A percentile compares a stretch with the other conserved stretches of the same genome.
These are phyloP conservation scores for Cecropterus lyciades DNA, from an alignment of 1,140 invertebrate species.

Conservation along the genomic window DNA sequence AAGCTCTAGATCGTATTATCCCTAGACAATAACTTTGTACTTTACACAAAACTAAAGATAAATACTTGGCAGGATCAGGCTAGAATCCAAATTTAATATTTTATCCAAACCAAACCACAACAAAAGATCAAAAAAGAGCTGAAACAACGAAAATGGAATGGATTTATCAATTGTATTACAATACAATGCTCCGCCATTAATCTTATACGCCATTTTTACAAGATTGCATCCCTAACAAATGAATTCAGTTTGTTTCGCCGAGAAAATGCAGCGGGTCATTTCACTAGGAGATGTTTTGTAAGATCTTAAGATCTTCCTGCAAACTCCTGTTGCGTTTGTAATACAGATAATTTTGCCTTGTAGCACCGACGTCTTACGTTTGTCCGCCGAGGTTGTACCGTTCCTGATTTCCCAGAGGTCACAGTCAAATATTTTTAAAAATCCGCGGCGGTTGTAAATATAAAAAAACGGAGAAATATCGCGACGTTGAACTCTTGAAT, in stretches of 20 bases:
- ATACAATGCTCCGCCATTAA: slow-evolving; percentile 34
- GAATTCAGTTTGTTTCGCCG: slow-evolving; percentile 40
- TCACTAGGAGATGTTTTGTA: slow-evolving; percentile 42
- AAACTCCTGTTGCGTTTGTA: slow-evolving; percentile 42
- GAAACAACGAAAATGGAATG: slow-evolving; percentile 21
- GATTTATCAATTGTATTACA: slow-evolving; percentile 32
- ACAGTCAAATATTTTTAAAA: slow-evolving; percentile 70
- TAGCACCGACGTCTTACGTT: slow-evolving; percentile 35
- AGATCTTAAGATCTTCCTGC: slow-evolving; percentile 34
- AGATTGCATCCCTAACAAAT: slow-evolving; percentile 45
- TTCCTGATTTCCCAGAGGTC: slow-evolving; percentile 76
- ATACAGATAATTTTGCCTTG: slow-evolving; percentile 47
- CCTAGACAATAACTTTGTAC: not conserved
- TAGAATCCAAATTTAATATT: slow-evolving; percentile 21
- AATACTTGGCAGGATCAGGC: not conserved
- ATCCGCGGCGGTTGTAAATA: slow-evolving; percentile 58
- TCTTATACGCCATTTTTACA: slow-evolving; percentile 37
- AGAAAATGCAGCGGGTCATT: slow-evolving; percentile 49
- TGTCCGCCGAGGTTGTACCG: slow-evolving; percentile 42
- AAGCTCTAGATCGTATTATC: not conserved
- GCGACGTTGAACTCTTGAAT: slow-evolving; percentile 27
- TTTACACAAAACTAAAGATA: not conserved
- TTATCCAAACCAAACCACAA: slow-evolving; percentile 3
- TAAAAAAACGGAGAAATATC: slow-evolving; percentile 40
- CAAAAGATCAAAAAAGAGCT: slow-evolving; percentile 19